Evolutionary conservation across 1,140 invertebrate species (phyloP).

Genomic region (Saccostrea glomerata): DNA sequence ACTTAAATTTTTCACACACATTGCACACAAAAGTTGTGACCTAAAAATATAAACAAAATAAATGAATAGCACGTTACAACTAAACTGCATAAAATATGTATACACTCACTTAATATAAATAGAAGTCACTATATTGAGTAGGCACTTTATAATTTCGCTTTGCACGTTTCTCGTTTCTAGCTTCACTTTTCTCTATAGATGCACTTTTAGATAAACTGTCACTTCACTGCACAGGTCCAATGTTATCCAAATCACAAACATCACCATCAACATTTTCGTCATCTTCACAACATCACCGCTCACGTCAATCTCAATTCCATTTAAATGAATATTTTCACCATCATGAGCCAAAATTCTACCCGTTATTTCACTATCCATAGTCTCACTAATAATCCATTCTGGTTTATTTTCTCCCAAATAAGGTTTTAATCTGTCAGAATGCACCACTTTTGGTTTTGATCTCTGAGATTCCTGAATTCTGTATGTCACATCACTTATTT

Average conservation of each 20-base stretch:
- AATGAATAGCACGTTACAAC: background rate
- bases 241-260: background rate
- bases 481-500: constrained; percentile 47
- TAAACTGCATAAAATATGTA: too few relatives aligned
- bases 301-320: background rate
- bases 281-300: background rate
- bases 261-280: background rate
- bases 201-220: too few relatives aligned
- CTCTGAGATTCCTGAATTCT: constrained; percentile 35
- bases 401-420: constrained; percentile 22
- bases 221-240: background rate
- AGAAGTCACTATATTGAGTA: constrained; percentile 28
- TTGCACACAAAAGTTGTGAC: background rate
- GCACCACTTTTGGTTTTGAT: constrained; percentile 46
- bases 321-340: background rate
- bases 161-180: background rate
- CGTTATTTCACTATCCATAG: too few relatives aligned
- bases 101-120: background rate
- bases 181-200: background rate
- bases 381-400: background rate
- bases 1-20: constrained; percentile 24
- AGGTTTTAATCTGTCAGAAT: constrained; percentile 51
- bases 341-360: background rate
- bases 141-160: background rate
- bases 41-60: background rate